Conservation (phyloP, 2,888 invertebrate genomes). For the Noctua pronuba region DNA sequence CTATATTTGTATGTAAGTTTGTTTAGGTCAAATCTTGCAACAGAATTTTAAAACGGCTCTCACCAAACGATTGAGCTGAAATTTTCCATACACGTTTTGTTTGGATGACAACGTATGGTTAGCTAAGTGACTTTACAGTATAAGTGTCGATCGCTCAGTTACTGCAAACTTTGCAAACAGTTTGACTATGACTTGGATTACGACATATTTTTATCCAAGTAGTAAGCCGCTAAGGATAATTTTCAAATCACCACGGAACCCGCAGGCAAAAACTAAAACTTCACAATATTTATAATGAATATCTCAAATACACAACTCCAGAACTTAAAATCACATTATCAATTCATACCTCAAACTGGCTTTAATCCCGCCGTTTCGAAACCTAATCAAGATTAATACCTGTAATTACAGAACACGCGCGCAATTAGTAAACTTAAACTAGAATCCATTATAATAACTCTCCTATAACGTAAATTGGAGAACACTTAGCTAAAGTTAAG, state of each 20-base stretch:
- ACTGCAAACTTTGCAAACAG: too few species aligned
- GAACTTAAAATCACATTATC: neutral
- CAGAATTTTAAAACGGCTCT: too few species aligned
- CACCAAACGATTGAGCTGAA: too few species aligned
- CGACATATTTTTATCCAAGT: neutral
- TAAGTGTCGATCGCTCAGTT: too few species aligned
- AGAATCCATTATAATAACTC: conserved; percentile 41
- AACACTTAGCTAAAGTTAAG: conserved; percentile 36
- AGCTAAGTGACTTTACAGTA: too few species aligned
- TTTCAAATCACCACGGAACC: neutral
- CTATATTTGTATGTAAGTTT: too few species aligned
- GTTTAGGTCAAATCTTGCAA: too few species aligned
- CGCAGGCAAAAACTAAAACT: neutral
- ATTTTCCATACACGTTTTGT: too few species aligned
- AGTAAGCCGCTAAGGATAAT: neutral
- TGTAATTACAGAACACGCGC: conserved; percentile 6
- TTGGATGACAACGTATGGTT: too few species aligned
- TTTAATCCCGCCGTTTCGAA: conserved; percentile 3
- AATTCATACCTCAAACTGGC: neutral
- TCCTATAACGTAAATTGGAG: conserved; percentile 31
- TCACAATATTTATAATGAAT: too few species aligned
- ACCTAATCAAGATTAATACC: conserved; percentile 27
- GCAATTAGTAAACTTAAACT: conserved; percentile 37
- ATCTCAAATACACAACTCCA: neutral
- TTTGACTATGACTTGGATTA: too few species aligned